Evolutionary conservation across 2,888 invertebrate genomes (phyloP).

Genomic region (Lasioglossum lativentre): DNA sequence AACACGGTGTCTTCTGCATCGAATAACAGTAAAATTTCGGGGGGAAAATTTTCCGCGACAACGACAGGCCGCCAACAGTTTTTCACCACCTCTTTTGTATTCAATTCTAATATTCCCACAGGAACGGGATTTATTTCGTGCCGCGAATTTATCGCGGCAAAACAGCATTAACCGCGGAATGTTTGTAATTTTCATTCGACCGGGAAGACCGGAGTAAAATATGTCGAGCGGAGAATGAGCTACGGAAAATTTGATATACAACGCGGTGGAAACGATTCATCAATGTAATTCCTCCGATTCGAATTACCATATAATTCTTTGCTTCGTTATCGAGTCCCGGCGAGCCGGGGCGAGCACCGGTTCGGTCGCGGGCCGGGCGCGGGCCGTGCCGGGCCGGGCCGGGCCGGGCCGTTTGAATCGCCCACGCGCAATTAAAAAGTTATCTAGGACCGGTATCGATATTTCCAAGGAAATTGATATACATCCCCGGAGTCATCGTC

Average conservation of each 20-base stretch:
- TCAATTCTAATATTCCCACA: slow-evolving; percentile 25
- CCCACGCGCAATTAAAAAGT: slow-evolving; percentile 9
- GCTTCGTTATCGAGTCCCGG: slow-evolving; percentile 8
- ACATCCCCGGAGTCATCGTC: not conserved
- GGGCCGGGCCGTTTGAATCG: not conserved
- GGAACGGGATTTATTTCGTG: not conserved
- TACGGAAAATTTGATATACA: slow-evolving; percentile 10
- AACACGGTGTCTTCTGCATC: not conserved
- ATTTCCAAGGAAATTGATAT: slow-evolving; percentile 46
- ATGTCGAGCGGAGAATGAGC: not conserved
- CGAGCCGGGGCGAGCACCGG: not conserved
- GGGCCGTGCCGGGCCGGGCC: not conserved
- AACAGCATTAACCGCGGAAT: slow-evolving; percentile 21
- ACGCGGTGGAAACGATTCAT: slow-evolving; percentile 18
- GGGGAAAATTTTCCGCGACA: not conserved
- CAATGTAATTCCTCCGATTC: slow-evolving; percentile 16
- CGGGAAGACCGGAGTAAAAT: slow-evolving; percentile 2
- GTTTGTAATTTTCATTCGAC: slow-evolving; percentile 19
- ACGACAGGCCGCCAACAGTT: slow-evolving; percentile 12
- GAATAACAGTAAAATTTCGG: not conserved
- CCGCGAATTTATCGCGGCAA: slow-evolving; percentile 24
- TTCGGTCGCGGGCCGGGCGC: not conserved
- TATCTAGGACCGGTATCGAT: slow-evolving; percentile 10
- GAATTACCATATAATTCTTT: slow-evolving; percentile 25
- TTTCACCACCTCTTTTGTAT: slow-evolving; percentile 14